Conservation (phyloP, 2,797 vertebrate species). For the Phalloptychus januarius region DNA sequence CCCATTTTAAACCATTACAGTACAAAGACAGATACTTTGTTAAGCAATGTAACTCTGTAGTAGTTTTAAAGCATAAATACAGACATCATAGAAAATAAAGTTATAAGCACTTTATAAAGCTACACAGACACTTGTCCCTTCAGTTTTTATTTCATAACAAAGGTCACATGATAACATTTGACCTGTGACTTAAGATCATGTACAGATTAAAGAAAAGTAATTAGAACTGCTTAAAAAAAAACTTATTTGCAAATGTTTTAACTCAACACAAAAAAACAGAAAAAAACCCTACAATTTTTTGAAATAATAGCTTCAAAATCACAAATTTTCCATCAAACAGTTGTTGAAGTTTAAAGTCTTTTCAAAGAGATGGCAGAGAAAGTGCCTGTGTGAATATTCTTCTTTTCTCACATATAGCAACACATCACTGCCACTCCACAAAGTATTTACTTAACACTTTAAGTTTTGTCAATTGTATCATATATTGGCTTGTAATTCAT, state of each 20-base stretch:
- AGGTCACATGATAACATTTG: slow-evolving; percentile 75
- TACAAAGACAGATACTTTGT: slow-evolving; percentile 55
- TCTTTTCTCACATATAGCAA: not conserved
- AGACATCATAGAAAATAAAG: slow-evolving; percentile 41
- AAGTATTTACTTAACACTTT: not conserved
- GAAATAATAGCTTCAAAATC: not conserved
- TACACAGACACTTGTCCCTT: slow-evolving; percentile 67
- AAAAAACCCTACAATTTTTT: too few relatives aligned
- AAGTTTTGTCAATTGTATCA: not conserved
- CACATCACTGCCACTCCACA: not conserved
- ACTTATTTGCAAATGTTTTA: not conserved
- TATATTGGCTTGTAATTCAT: not conserved
- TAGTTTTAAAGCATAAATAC: slow-evolving; percentile 45
- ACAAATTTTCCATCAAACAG: not conserved
- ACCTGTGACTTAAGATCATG: slow-evolving; percentile 50
- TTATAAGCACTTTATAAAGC: not conserved
- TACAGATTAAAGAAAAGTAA: slow-evolving; percentile 18
- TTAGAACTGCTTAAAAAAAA: not conserved
- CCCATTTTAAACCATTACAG: slow-evolving; percentile 52
- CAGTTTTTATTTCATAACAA: slow-evolving; percentile 50
- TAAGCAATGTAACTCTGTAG: slow-evolving; percentile 37
- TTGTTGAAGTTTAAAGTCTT: not conserved
- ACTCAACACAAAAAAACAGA: not conserved
- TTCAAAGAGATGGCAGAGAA: not conserved
- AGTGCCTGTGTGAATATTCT: not conserved